Conservation (phyloP, 2,797 vertebrate genomes). For the Melanotaenia pygmaea region DNA sequence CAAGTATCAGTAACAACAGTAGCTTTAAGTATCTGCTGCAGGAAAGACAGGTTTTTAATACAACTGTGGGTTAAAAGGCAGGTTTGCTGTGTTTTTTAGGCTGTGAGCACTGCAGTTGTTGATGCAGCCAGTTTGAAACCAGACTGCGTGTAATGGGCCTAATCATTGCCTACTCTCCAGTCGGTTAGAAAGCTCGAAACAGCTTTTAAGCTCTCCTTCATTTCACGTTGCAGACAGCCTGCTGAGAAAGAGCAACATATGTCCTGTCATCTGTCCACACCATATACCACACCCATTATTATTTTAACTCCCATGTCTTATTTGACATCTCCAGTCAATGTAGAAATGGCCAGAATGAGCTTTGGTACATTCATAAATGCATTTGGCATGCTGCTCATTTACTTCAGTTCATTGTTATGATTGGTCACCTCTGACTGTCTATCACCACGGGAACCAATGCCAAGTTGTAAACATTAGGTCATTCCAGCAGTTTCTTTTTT, state of each 20-base stretch:
- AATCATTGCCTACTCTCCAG: conserved; percentile 48
- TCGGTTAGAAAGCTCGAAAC: conserved; percentile 28
- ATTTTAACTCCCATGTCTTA: conserved; percentile 43
- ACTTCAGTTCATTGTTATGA: conserved; percentile 39
- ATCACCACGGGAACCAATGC: conserved; percentile 30
- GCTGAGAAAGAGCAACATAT: conserved; percentile 58
- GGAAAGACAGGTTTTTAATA: conserved; percentile 30
- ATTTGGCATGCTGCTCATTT: conserved; percentile 47
- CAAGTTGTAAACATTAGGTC: conserved; percentile 35
- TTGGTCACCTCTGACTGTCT: conserved; percentile 39
- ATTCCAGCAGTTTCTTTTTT: conserved; percentile 18
- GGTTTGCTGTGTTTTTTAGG: conserved; percentile 21
- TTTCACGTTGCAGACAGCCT: conserved; percentile 58
- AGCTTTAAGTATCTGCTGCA: conserved; percentile 19
- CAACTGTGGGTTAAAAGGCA: conserved; percentile 9
- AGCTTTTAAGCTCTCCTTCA: conserved; percentile 52
- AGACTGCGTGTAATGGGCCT: conserved; percentile 63
- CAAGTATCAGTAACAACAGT: background rate
- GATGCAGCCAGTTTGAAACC: conserved; percentile 44
- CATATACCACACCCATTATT: conserved; percentile 63
- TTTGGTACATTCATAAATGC: conserved; percentile 41
- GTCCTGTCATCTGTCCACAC: conserved; percentile 73
- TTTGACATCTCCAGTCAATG: conserved; percentile 54
- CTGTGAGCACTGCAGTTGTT: conserved; percentile 11
- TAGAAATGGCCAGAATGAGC: conserved; percentile 31